A percentile compares a stretch with the other conserved stretches of the same genome.
Evolutionary conservation across 2,888 invertebrate genomes (phyloP).

Genomic region (Euphydryas editha): DNA sequence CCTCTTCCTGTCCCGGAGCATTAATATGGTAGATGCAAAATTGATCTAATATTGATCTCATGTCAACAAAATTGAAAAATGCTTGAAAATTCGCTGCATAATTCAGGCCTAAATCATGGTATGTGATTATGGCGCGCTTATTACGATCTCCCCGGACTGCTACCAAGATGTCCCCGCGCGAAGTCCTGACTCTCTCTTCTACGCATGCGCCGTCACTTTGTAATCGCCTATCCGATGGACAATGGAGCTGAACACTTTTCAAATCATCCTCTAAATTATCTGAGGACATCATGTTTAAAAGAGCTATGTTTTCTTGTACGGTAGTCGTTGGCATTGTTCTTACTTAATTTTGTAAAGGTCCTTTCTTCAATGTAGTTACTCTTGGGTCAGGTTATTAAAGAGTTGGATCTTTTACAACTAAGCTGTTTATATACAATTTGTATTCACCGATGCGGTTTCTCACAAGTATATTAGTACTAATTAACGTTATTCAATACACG

Average conservation of each 20-base stretch:
- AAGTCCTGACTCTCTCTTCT: conserved; percentile 93
- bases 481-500: conserved; percentile 43
- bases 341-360: conserved; percentile 22
- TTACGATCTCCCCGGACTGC: conserved; percentile 96
- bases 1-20: conserved; percentile 99
- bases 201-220: conserved; percentile 82
- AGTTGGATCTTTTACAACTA: conserved; percentile 8
- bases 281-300: conserved; percentile 86
- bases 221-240: conserved; percentile 88
- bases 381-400: background rate
- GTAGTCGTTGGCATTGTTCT: conserved; percentile 67
- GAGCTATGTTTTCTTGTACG: conserved; percentile 75
- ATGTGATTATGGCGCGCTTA: conserved; percentile 97
- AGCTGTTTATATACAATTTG: conserved; percentile 11
- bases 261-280: conserved; percentile 97
- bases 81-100: conserved; percentile 97
- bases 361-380: background rate
- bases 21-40: conserved; percentile 99
- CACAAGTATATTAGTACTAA: conserved; percentile 44
- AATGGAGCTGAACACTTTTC: conserved; percentile 95
- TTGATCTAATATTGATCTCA: conserved; percentile 93
- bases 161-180: conserved; percentile 95
- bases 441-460: conserved; percentile 56
- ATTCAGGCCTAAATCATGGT: conserved; percentile 99
- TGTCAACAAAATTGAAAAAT: conserved; percentile 96